Evolutionary conservation across 2,888 invertebrate genomes (phyloP).

Genomic region (Uloborus plumipes): DNA sequence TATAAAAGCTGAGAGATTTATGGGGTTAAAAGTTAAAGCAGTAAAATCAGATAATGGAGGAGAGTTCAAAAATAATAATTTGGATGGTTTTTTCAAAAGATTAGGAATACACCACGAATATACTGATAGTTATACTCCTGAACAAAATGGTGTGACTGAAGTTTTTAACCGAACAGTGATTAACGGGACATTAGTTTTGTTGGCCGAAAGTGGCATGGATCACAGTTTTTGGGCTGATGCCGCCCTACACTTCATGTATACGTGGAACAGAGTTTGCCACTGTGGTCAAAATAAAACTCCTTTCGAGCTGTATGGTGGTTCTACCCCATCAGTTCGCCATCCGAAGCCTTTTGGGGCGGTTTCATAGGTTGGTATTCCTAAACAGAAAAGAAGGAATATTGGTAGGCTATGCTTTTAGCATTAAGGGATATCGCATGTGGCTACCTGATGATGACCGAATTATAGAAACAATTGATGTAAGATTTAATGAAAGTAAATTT

Average conservation of each 20-base stretch:
- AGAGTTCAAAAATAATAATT: too few species aligned
- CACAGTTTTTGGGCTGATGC: constrained; percentile 4
- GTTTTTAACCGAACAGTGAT: too few species aligned
- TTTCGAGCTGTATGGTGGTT: background rate
- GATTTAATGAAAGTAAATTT: background rate
- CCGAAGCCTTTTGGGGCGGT: background rate
- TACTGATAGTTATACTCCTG: too few species aligned
- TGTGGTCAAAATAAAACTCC: background rate
- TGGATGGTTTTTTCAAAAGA: too few species aligned
- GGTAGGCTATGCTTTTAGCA: background rate
- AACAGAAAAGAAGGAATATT: constrained; percentile 3
- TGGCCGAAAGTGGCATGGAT: background rate
- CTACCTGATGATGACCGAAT: constrained; percentile 6
- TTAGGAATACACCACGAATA: too few species aligned
- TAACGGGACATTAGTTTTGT: too few species aligned
- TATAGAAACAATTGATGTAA: constrained; percentile 5
- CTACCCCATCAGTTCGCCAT: background rate
- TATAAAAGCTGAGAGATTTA: too few species aligned
- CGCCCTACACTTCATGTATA: background rate
- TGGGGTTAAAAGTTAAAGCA: too few species aligned
- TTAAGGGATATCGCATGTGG: constrained; percentile 4
- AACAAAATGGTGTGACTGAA: too few species aligned
- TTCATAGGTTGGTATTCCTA: constrained; percentile 9
- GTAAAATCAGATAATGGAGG: too few species aligned
- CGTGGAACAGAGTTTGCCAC: constrained; percentile 7